phyloP scores from a whole-genome alignment of 1,140 invertebrate species.

The Drosophila miranda region DNA sequence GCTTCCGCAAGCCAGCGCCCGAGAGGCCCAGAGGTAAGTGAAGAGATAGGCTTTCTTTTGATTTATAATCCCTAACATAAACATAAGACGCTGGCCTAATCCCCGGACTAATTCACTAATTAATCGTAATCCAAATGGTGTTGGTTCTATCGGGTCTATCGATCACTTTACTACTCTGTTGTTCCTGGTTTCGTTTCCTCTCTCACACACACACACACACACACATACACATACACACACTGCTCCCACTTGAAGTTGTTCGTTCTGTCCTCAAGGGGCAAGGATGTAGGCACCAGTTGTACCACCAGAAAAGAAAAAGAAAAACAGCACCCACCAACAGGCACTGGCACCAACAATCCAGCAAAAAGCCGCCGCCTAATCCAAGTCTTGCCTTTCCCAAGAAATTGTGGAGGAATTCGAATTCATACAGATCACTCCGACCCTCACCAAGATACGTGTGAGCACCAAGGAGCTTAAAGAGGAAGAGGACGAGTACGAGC shows the following conservation, averaged over 20 bases:
- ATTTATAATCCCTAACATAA: slow-evolving; percentile 25
- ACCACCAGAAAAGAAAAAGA: slow-evolving; percentile 13
- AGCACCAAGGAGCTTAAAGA: slow-evolving; percentile 84
- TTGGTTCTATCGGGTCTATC: slow-evolving; percentile 50
- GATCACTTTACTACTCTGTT: slow-evolving; percentile 29
- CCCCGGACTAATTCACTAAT: slow-evolving; percentile 36
- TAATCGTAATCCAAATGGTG: slow-evolving; percentile 41
- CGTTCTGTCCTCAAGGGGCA: slow-evolving; percentile 1
- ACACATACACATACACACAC: slow-evolving; percentile 14
- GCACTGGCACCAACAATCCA: slow-evolving; percentile 36
- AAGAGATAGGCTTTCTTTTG: too few species aligned
- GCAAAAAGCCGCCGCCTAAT: slow-evolving; percentile 38
- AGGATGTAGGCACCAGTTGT: slow-evolving; percentile 18
- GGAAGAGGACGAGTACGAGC: slow-evolving; percentile 34
- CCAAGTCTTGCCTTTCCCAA: slow-evolving; percentile 26
- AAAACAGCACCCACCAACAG: slow-evolving; percentile 32
- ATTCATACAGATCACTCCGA: slow-evolving; percentile 91
- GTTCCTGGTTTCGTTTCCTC: slow-evolving; percentile 10
- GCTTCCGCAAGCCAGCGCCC: slow-evolving; percentile 93
- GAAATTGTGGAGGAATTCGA: slow-evolving; percentile 84
- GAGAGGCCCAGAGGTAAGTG: slow-evolving; percentile 90
- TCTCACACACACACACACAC: slow-evolving; percentile 13
- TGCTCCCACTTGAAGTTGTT: slow-evolving; percentile 54
- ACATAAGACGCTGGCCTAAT: slow-evolving; percentile 41
- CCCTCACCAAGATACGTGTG: slow-evolving; percentile 90